Percentiles rank a stretch among this genome's conserved stretches.
Evolutionary conservation across 2,797 vertebrate species (phyloP).

Genomic region (Mus spretus): DNA sequence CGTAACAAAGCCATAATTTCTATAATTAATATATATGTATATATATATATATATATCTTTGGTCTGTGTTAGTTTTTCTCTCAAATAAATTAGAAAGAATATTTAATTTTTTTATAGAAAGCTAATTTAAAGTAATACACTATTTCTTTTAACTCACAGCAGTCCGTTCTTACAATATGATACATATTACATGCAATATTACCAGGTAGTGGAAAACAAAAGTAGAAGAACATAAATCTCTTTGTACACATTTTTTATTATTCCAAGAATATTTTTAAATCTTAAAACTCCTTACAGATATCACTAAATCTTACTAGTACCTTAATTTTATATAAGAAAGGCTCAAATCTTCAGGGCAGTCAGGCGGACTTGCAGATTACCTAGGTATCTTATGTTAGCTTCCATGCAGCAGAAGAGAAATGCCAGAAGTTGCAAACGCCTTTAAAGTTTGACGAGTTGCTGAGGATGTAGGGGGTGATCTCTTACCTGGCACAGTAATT

Average conservation of each 20-base stretch:
- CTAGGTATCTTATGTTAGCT: conserved; percentile 22
- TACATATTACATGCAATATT: conserved; percentile 37
- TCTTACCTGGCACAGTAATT: conserved; percentile 34
- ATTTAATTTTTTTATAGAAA: conserved; percentile 14
- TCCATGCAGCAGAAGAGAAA: conserved; percentile 26
- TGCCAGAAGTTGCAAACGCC: conserved; percentile 20
- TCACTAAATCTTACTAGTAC: neutral
- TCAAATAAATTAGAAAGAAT: neutral
- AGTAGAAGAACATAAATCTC: neutral
- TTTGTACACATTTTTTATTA: neutral
- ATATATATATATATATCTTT: neutral
- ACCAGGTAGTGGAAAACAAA: conserved; percentile 56
- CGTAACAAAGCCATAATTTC: neutral
- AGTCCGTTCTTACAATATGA: conserved; percentile 56
- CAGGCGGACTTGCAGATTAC: conserved; percentile 22
- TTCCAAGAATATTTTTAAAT: neutral
- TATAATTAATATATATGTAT: neutral
- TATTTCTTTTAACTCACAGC: neutral
- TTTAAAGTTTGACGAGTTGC: conserved; percentile 58
- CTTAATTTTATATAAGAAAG: neutral
- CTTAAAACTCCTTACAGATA: neutral
- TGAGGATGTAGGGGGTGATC: neutral
- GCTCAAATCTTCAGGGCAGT: neutral
- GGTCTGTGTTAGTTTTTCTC: neutral
- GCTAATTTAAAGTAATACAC: conserved; percentile 18